A percentile compares a stretch with the other conserved stretches of the same genome.
These are phyloP conservation scores for Bufo gargarizans DNA, from an alignment of 2,113 vertebrate species.

Conservation along the genomic window DNA sequence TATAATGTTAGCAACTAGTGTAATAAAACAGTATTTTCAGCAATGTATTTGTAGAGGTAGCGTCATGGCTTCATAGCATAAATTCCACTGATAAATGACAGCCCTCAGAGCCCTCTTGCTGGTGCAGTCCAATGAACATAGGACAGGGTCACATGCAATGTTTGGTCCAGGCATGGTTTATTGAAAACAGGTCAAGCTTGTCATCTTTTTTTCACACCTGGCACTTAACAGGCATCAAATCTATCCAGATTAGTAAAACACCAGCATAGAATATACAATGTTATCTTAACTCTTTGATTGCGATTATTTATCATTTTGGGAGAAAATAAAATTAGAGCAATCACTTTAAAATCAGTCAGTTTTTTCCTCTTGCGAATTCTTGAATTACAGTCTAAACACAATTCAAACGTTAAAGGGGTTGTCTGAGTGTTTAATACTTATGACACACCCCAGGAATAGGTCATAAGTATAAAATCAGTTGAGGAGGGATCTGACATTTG, in stretches of 20 bases:
- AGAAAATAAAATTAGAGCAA: slow-evolving; percentile 75
- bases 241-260: slow-evolving; percentile 91
- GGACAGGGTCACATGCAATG: slow-evolving; percentile 35
- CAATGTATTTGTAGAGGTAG: not conserved
- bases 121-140: not conserved
- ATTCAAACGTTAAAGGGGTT: slow-evolving; percentile 70
- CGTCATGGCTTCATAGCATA: not conserved
- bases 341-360: slow-evolving; percentile 74
- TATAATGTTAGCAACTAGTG: no score
- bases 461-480: no score
- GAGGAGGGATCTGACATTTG: no score
- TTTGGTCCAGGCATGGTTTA: slow-evolving; percentile 92
- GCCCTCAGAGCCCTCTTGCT: not conserved
- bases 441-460: no score
- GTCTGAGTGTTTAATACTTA: no score
- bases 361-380: slow-evolving; percentile 73
- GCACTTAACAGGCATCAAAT: slow-evolving; percentile 88
- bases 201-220: slow-evolving; percentile 88
- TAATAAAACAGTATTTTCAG: no score
- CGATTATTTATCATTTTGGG: slow-evolving; percentile 27
- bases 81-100: not conserved
- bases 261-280: slow-evolving; percentile 85
- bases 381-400: slow-evolving; percentile 90
- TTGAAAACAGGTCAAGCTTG: slow-evolving; percentile 95
- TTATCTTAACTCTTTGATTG: slow-evolving; percentile 81